phyloP scores from a whole-genome alignment of 2,888 invertebrate species.

The Alitta virens region DNA sequence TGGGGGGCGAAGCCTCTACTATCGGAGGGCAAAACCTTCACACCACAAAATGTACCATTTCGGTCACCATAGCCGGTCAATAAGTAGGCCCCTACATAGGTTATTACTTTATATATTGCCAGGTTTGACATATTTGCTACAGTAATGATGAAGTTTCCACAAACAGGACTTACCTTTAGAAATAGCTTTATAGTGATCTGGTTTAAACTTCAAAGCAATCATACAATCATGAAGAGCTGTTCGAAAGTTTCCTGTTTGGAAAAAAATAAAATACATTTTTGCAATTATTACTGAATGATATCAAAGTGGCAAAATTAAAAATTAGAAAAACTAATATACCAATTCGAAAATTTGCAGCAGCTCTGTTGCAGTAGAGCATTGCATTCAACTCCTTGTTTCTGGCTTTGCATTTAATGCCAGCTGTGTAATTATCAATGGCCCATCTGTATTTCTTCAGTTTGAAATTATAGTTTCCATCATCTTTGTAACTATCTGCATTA shows the following conservation, averaged over 20 bases:
- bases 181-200: constrained; percentile 75
- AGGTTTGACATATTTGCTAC: too few species aligned
- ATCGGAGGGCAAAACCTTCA: too few species aligned
- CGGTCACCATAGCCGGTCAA: too few species aligned
- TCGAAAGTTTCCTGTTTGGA: constrained; percentile 57
- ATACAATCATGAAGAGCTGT: constrained; percentile 79
- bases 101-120: too few species aligned
- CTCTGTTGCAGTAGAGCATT: constrained; percentile 85
- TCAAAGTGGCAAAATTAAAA: neutral
- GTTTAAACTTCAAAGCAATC: constrained; percentile 72
- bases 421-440: constrained; percentile 78
- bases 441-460: constrained; percentile 89
- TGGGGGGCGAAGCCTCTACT: too few species aligned
- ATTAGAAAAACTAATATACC: constrained; percentile 62
- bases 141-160: too few species aligned
- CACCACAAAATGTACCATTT: too few species aligned
- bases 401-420: constrained; percentile 80
- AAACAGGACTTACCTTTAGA: constrained; percentile 59
- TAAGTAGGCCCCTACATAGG: too few species aligned
- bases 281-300: too few species aligned
- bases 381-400: constrained; percentile 72
- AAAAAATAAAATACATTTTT: constrained; percentile 3
- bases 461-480: constrained; percentile 94
- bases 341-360: constrained; percentile 82
- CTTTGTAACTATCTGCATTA: constrained; percentile 83